Evolutionary conservation across 2,113 vertebrate species (phyloP).

Genomic region (Thunnus thynnus): DNA sequence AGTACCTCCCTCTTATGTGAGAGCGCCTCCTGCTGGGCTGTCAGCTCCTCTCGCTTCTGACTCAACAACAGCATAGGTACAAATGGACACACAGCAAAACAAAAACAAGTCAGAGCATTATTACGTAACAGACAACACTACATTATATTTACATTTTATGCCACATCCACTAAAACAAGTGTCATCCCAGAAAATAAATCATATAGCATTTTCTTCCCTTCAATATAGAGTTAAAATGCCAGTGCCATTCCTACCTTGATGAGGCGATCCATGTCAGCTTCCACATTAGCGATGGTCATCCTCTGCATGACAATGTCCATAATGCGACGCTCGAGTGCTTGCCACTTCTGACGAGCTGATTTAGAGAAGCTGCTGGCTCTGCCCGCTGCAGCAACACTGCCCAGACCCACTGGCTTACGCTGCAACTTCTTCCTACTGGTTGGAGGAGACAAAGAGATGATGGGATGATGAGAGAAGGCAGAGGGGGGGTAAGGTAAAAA

Average conservation of each 20-base stretch:
- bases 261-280: constrained; percentile 97
- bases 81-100: constrained; percentile 9
- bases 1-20: constrained; percentile 89
- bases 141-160: neutral
- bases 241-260: constrained; percentile 87
- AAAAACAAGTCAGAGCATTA: constrained; percentile 1
- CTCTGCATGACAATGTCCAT: constrained; percentile 97
- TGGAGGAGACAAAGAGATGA: neutral
- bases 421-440: constrained; percentile 90
- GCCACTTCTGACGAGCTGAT: constrained; percentile 95
- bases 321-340: constrained; percentile 91
- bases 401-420: constrained; percentile 85
- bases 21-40: constrained; percentile 90
- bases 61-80: constrained; percentile 38
- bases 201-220: neutral
- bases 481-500: neutral
- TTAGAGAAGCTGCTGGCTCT: constrained; percentile 89
- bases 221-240: neutral
- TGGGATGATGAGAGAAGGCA: neutral
- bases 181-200: neutral
- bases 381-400: constrained; percentile 8
- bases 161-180: neutral
- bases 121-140: neutral
- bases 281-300: constrained; percentile 94
- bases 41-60: constrained; percentile 98